Conservation (phyloP, 2,113 vertebrate genomes). For the Corythornis madagascariensis region DNA sequence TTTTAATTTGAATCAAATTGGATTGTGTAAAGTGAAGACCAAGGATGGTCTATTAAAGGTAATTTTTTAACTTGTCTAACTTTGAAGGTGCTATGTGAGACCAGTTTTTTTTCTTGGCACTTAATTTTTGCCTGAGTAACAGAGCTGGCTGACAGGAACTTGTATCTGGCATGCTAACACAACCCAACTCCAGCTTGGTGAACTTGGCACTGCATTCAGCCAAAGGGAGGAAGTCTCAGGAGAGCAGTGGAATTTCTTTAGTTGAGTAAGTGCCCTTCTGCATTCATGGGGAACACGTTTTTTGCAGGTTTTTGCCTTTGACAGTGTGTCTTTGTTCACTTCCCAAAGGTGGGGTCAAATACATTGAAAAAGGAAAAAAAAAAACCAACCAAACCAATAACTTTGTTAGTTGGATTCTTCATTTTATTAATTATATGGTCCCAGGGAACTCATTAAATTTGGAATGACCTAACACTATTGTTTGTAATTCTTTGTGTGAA, state of each 20-base stretch:
- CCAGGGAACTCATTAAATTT: constrained; percentile 12
- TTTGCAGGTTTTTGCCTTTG: constrained; percentile 67
- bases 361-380: constrained; percentile 51
- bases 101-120: background rate
- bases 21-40: background rate
- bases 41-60: background rate
- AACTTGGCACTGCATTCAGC: constrained; percentile 58
- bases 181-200: constrained; percentile 24
- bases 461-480: background rate
- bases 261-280: constrained; percentile 71
- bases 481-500: background rate
- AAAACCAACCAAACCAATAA: background rate
- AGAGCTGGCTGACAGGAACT: constrained; percentile 3
- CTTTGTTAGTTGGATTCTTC: constrained; percentile 52
- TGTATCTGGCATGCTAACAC: constrained; percentile 17
- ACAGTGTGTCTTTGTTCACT: constrained; percentile 77
- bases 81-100: background rate
- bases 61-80: background rate
- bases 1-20: background rate
- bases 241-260: constrained; percentile 75
- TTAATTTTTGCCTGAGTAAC: constrained; percentile 33
- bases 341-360: constrained; percentile 72
- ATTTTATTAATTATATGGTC: constrained; percentile 35
- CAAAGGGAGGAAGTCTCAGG: constrained; percentile 70
- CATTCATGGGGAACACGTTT: constrained; percentile 66